Conservation (phyloP, 2,113 vertebrate genomes). For the Pristiophorus japonicus region DNA sequence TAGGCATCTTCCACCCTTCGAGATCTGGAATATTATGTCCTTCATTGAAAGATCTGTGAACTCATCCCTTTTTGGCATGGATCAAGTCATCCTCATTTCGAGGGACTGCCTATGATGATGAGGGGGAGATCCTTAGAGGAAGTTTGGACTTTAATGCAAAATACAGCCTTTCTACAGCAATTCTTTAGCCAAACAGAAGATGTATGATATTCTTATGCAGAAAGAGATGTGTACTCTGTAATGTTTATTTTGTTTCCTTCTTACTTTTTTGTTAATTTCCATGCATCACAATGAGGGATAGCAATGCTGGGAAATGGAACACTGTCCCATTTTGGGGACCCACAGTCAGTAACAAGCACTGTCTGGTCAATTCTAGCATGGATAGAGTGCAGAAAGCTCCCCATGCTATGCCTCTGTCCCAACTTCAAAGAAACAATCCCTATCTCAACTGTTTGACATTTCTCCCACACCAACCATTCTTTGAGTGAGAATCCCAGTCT, state of each 20-base stretch:
- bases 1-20: too few species aligned
- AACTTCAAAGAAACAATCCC: not conserved
- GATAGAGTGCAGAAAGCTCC: not conserved
- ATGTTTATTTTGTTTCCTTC: not conserved
- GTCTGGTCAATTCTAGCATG: not conserved
- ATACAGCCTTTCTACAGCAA: not conserved
- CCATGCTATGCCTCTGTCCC: not conserved
- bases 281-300: not conserved
- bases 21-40: too few species aligned
- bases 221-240: not conserved
- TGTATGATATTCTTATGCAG: not conserved
- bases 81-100: too few species aligned
- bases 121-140: too few species aligned
- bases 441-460: not conserved
- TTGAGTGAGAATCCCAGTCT: not conserved
- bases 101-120: too few species aligned
- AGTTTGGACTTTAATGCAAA: too few species aligned
- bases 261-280: not conserved
- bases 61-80: too few species aligned
- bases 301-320: not conserved
- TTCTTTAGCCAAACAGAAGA: not conserved
- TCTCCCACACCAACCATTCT: not conserved
- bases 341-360: not conserved
- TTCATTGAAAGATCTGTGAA: too few species aligned
- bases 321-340: not conserved